Base-by-base conservation (phyloP, 2,797 vertebrate genomes). In the Tragopan temminckii region DNA sequence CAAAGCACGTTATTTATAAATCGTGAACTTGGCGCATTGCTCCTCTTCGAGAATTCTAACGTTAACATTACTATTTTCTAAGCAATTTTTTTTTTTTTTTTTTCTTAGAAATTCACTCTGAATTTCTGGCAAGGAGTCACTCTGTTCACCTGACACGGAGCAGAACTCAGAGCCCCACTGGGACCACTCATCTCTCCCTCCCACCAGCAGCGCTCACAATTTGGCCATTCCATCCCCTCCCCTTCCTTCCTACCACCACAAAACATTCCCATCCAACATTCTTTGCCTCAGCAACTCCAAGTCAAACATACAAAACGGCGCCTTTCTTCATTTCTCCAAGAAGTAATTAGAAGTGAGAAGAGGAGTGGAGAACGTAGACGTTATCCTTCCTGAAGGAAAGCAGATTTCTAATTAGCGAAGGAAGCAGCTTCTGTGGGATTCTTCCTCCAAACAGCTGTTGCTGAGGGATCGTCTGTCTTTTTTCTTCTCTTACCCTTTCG, bases 201-300 rank as follows among this genome's bases (percentile, higher is more conserved):
- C 42, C 58, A 3, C 23, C 2, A 0, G 4, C 17, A 5, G 24
- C 8, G 5, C 5, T 0, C 45, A 10, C 35, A 15, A 2, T 0
- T 4, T 6, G 13, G 36, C 14, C 2, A 50, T 72, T 71, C 74
- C 48, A 8, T 46, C 62, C 27, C 67, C 31, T 86, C 14, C 35
- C 25, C 35, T 50, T 33, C 50, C 29, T 25, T 67, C 46, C 57
- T 71, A 20, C 61, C 91, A 85, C 68, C 86, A 85, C 57, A 40
- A 94, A 80, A 77, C 50, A 11, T 55, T 95, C 95, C 94, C 89
- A 91, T 66, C 77, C 94, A 69, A 83, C 72, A 15, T 90, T 94
- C 94, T 94, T 96, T 63, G 80, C 96, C 96, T 97, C 96, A 96
- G 96, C 97, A 95, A 85, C 93, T 97, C 96, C 95, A 95, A 97